A percentile compares a stretch with the other conserved stretches of the same genome.
Evolutionary conservation across 2,888 invertebrate species (phyloP).

Genomic region (Cenopis cana): DNA sequence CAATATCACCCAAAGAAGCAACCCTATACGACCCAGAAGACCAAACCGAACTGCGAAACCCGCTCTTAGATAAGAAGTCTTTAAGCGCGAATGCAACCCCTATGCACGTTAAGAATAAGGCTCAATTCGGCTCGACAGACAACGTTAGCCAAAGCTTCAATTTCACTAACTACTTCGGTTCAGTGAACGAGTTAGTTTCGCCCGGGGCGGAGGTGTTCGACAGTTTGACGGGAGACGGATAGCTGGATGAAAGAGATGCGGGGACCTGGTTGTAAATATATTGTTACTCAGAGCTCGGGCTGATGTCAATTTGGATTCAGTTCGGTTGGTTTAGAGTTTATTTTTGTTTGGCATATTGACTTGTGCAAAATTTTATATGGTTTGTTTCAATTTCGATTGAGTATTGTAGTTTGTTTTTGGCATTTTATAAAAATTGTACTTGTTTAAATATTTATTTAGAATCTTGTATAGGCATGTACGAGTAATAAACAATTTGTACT

Average conservation of each 20-base stretch:
- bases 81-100: constrained; percentile 76
- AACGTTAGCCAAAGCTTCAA: constrained; percentile 81
- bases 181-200: constrained; percentile 80
- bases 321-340: not conserved
- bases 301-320: constrained; percentile 28
- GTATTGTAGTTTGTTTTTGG: not conserved
- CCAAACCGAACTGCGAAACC: constrained; percentile 49
- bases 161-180: constrained; percentile 87
- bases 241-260: constrained; percentile 64
- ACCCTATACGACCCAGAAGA: constrained; percentile 67
- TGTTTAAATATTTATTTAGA: not conserved
- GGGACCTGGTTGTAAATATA: constrained; percentile 71
- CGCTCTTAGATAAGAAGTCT: constrained; percentile 65
- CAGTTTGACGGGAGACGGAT: constrained; percentile 73
- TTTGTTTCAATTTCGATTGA: not conserved
- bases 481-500: not conserved
- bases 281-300: constrained; percentile 16
- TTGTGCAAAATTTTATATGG: not conserved
- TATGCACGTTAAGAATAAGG: constrained; percentile 69
- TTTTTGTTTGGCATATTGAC: not conserved
- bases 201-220: constrained; percentile 87
- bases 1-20: constrained; percentile 61
- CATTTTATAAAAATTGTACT: not conserved
- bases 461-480: no score
- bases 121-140: constrained; percentile 78